phyloP scores from a whole-genome alignment of 2,888 invertebrate genomes.

The Philhelius pedissequus region DNA sequence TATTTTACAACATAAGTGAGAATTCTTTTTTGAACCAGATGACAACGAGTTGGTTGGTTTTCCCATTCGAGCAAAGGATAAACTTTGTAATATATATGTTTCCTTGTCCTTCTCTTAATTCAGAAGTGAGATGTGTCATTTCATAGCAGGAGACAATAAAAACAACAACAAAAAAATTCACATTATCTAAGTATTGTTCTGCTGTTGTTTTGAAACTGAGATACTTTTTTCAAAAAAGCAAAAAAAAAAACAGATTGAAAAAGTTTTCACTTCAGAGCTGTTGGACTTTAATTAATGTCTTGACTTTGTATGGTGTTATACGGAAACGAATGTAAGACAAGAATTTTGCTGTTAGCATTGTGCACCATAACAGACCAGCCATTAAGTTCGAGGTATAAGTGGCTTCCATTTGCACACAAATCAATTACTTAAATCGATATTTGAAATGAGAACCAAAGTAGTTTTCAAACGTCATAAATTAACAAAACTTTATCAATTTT shows the following conservation, averaged over 20 bases:
- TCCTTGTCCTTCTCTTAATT: not conserved
- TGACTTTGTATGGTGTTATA: not conserved
- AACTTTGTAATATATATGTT: conserved; percentile 36
- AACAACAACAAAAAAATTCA: not conserved
- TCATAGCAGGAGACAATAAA: no score
- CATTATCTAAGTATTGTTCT: conserved; percentile 7
- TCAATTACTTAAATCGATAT: not conserved
- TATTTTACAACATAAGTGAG: conserved; percentile 26
- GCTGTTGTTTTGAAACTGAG: not conserved
- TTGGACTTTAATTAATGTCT: conserved; percentile 21
- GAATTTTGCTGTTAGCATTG: not conserved
- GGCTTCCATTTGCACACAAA: not conserved
- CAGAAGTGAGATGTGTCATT: conserved; percentile 28
- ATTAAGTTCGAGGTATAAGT: not conserved
- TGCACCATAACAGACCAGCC: not conserved
- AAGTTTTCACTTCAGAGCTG: not conserved
- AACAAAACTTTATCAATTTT: no score
- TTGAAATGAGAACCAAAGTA: no score
- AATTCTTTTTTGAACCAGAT: not conserved
- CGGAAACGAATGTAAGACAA: not conserved
- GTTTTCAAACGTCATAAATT: no score
- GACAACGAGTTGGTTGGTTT: not conserved
- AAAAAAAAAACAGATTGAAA: not conserved
- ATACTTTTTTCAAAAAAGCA: not conserved
- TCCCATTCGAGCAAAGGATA: conserved; percentile 5